Evolutionary conservation across 2,888 invertebrate species (phyloP), one percentile per base, ranked within the genome.

Genomic region (Therioaphis trifolii): DNA sequence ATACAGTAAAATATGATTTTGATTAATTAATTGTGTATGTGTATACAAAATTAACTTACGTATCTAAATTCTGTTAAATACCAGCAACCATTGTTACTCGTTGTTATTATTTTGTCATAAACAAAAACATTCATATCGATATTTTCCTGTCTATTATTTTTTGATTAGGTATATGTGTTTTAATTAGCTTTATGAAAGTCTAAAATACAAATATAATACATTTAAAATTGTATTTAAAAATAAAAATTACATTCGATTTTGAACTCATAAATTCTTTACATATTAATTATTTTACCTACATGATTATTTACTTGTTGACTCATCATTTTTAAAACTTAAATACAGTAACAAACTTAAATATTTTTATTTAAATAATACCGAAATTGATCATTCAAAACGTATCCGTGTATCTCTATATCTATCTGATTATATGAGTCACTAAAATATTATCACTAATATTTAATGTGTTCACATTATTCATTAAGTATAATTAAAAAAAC

Each of bases 401-500:
- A 9, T 43, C 4, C 14, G 2, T 21, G 5, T 69, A 7, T 35
- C 4, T 35, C 7, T 35, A 35, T 7, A 5, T 5, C 3, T 35
- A 35, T 7, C 3, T 35, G 7, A 5, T 35, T 35, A 35, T 35
- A 35, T 5, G 3, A 35, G 35, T 35, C 35, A 35, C 35, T 35
- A 35, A 35, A 35, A 35, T 7, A 35, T 35, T 5, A 35, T 35
- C 35, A 35, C 9, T 52, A n/a, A 46, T 69, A 71, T 49, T 2
- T 35, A 35, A 5, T 46, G 27, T 49, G 15, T 29, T 71, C 46
- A 49, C 18, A 18, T 29, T 12, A 49, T 72, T 49, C 29, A 72
- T 72, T 29, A 72, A 49, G 49, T 72, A 72, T 72, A 27, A 72
- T 72, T 72, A 55, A 35, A 74, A 55, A 58, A 58, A 74, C 35